phyloP scores from a whole-genome alignment of 1,140 invertebrate genomes.

The Venustaconcha ellipsiformis region DNA sequence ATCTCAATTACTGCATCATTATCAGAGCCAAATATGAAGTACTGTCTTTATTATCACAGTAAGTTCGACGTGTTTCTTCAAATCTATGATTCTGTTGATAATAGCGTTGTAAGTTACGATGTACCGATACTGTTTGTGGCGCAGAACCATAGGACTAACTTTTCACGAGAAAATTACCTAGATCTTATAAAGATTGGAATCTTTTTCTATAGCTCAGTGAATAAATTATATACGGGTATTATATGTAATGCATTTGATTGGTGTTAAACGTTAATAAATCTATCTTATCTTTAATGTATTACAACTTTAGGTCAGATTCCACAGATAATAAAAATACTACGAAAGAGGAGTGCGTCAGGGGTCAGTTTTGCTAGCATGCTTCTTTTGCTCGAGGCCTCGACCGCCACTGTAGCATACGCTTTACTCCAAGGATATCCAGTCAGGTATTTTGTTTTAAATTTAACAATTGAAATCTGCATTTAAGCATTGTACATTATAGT shows the following conservation, averaged over 20 bases:
- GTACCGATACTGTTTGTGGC: too few species aligned
- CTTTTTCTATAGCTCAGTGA: neutral
- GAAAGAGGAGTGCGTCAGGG: slow-evolving; percentile 34
- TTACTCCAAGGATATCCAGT: slow-evolving; percentile 37
- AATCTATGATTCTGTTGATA: too few species aligned
- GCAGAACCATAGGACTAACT: too few species aligned
- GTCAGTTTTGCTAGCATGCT: slow-evolving; percentile 40
- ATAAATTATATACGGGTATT: neutral
- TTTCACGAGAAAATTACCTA: too few species aligned
- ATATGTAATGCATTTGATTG: neutral
- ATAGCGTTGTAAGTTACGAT: too few species aligned
- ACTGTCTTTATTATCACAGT: too few species aligned
- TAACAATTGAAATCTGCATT: too few species aligned
- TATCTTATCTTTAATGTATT: neutral
- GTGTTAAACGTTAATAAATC: neutral
- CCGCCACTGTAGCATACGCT: slow-evolving; percentile 40
- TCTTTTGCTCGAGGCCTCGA: slow-evolving; percentile 36
- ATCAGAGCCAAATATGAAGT: too few species aligned
- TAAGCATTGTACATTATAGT: too few species aligned
- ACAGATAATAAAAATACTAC: slow-evolving; percentile 43
- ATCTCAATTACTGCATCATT: too few species aligned
- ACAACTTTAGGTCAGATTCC: slow-evolving; percentile 37
- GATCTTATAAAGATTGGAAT: neutral
- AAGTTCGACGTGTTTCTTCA: too few species aligned
- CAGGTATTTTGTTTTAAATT: slow-evolving; percentile 20